phyloP scores from a whole-genome alignment of 2,888 invertebrate species.

The Aplocera efformata region DNA sequence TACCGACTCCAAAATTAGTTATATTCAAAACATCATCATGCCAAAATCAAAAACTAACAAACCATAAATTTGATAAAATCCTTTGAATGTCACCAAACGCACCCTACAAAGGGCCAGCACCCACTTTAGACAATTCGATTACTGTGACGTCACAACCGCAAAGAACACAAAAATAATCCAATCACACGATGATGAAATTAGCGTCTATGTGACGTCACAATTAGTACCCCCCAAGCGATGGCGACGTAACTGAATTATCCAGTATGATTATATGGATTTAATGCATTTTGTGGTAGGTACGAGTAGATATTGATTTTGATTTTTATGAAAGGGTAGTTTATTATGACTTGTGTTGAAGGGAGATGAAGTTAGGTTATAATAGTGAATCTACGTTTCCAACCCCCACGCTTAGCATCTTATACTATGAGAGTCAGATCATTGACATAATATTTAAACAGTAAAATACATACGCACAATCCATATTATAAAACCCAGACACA shows the following conservation, averaged over 20 bases:
- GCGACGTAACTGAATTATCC: constrained; percentile 41
- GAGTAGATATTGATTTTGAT: constrained; percentile 24
- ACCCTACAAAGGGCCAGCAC: constrained; percentile 17
- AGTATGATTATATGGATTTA: constrained; percentile 16
- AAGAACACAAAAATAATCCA: constrained; percentile 61
- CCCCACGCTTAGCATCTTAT: too few species aligned
- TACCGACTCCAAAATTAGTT: background rate
- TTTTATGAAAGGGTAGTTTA: constrained; percentile 1
- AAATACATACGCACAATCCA: too few species aligned
- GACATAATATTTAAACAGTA: too few species aligned
- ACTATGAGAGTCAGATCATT: too few species aligned
- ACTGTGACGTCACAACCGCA: constrained; percentile 35
- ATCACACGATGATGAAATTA: constrained; percentile 63
- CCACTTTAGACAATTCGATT: constrained; percentile 18
- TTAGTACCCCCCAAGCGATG: constrained; percentile 44
- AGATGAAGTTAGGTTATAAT: too few species aligned
- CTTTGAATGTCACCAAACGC: constrained; percentile 12
- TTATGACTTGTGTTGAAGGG: background rate
- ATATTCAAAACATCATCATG: constrained; percentile 1
- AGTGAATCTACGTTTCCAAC: too few species aligned
- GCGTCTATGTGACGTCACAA: constrained; percentile 59
- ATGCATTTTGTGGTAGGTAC: constrained; percentile 18
- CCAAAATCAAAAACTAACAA: constrained; percentile 7
- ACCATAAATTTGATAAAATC: constrained; percentile 7
- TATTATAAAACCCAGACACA: too few species aligned